Conservation (phyloP, 2,888 invertebrate species). For the Erynnis tages region DNA sequence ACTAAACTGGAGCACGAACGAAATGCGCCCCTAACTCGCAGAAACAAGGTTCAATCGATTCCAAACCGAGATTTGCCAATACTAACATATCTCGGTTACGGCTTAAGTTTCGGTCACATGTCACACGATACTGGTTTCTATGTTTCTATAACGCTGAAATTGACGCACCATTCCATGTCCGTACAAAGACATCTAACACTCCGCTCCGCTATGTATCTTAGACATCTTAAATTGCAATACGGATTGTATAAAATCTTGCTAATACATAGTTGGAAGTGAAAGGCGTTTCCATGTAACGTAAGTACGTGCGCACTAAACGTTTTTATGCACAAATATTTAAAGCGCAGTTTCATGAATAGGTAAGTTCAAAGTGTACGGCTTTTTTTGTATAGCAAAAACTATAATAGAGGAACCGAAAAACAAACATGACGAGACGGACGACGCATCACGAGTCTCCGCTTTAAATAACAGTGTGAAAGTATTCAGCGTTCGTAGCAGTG, state of each 20-base stretch:
- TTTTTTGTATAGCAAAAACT: no score
- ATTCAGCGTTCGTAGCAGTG: constrained; percentile 27
- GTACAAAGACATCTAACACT: constrained; percentile 16
- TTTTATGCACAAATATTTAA: no score
- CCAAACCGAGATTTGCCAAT: background rate
- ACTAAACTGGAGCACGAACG: constrained; percentile 14
- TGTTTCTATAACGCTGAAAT: constrained; percentile 15
- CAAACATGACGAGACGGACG: constrained; percentile 13
- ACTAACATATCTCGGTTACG: constrained; percentile 11
- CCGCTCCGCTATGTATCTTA: background rate
- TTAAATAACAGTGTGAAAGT: background rate
- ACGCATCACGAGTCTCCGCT: background rate
- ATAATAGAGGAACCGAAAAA: background rate
- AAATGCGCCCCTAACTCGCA: constrained; percentile 6
- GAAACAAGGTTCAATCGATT: constrained; percentile 6
- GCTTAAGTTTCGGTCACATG: constrained; percentile 22
- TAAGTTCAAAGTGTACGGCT: background rate
- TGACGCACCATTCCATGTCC: constrained; percentile 11
- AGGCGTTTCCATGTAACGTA: background rate
- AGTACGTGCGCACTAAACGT: background rate
- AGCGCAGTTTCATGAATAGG: background rate
- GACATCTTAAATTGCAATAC: constrained; percentile 11
- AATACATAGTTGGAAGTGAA: constrained; percentile 5
- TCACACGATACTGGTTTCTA: constrained; percentile 14
- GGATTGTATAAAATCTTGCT: background rate